Percentiles rank a stretch among this genome's conserved stretches.
These are phyloP conservation scores for Argyresthia albistria DNA, from an alignment of 2,888 invertebrate species.

Conservation along the genomic window DNA sequence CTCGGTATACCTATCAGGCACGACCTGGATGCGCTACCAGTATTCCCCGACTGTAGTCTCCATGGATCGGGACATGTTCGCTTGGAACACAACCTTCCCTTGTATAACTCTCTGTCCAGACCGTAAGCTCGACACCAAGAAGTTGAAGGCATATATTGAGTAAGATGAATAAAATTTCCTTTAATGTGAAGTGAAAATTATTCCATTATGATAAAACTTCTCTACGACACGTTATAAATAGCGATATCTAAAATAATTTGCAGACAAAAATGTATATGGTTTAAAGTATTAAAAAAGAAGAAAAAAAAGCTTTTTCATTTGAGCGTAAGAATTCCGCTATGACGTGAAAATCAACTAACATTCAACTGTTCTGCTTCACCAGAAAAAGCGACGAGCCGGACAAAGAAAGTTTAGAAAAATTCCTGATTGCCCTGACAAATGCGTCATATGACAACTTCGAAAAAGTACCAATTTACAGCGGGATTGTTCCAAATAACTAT, in stretches of 20 bases:
- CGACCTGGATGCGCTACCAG: constrained; percentile 77
- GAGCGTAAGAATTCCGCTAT: too few species aligned
- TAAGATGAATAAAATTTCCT: constrained; percentile 26
- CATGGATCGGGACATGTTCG: constrained; percentile 80
- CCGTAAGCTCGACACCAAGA: constrained; percentile 64
- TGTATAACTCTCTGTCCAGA: constrained; percentile 77
- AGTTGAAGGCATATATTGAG: constrained; percentile 67
- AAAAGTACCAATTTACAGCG: constrained; percentile 64
- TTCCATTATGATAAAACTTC: too few species aligned
- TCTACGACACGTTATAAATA: too few species aligned
- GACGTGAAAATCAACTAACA: too few species aligned
- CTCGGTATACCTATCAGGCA: constrained; percentile 66
- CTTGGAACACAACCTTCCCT: constrained; percentile 82
- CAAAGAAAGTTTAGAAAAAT: constrained; percentile 64
- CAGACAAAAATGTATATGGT: too few species aligned
- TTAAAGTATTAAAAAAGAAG: too few species aligned
- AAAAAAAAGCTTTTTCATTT: too few species aligned
- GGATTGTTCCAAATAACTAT: constrained; percentile 70
- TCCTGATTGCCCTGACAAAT: constrained; percentile 69
- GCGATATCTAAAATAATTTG: too few species aligned
- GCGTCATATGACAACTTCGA: constrained; percentile 75
- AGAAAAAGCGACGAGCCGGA: constrained; percentile 24
- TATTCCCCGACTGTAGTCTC: constrained; percentile 81
- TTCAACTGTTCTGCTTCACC: background rate
- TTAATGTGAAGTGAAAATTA: too few species aligned